Evolutionary conservation across 1,140 invertebrate genomes (phyloP).

Genomic region (Neodiprion lecontei): DNA sequence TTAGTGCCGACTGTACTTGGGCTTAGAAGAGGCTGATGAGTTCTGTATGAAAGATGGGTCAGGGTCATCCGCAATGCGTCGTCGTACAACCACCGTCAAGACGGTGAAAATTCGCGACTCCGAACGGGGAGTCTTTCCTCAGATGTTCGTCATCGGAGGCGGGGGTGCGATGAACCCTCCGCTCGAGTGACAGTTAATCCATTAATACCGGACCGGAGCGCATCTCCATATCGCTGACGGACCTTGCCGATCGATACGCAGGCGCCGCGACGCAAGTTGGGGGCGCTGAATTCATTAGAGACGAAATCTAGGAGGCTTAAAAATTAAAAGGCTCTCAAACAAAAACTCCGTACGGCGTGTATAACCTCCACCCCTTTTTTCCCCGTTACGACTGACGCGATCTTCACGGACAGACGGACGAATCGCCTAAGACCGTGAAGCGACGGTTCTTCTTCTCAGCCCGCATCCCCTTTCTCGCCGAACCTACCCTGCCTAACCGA

Average conservation of each 20-base stretch:
- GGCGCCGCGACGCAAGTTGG: slow-evolving; percentile 38
- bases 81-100: slow-evolving; percentile 42
- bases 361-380: slow-evolving; percentile 37
- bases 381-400: slow-evolving; percentile 36
- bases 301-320: slow-evolving; percentile 44
- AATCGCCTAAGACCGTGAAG: neutral
- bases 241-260: slow-evolving; percentile 25
- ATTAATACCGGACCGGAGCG: slow-evolving; percentile 30
- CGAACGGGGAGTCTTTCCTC: neutral
- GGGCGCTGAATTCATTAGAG: slow-evolving; percentile 53
- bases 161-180: slow-evolving; percentile 37
- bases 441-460: neutral
- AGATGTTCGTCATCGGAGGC: neutral
- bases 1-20: slow-evolving; percentile 37
- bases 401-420: slow-evolving; percentile 18
- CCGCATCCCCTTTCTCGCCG: neutral
- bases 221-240: slow-evolving; percentile 48
- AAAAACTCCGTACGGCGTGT: slow-evolving; percentile 28
- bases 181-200: slow-evolving; percentile 27
- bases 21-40: slow-evolving; percentile 48
- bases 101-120: slow-evolving; percentile 19
- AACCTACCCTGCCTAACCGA: neutral
- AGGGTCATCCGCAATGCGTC: slow-evolving; percentile 47
- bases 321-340: slow-evolving; percentile 57
- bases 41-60: slow-evolving; percentile 50